Percentiles rank a stretch among this genome's conserved stretches.
phyloP scores from a whole-genome alignment of 2,888 invertebrate species.

The Myopa testacea region DNA sequence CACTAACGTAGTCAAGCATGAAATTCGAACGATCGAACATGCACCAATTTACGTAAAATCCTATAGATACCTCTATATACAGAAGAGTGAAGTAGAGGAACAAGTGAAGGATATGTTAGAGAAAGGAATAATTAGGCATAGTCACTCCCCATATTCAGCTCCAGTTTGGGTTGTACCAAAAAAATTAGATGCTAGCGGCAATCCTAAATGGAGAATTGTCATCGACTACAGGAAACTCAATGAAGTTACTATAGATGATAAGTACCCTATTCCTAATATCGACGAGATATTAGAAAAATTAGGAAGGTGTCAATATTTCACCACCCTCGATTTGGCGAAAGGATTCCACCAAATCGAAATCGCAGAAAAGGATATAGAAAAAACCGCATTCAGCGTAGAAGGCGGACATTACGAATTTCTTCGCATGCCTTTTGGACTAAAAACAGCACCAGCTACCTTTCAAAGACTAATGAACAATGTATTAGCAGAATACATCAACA shows the following conservation, averaged over 20 bases:
- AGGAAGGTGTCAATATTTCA: constrained; percentile 16
- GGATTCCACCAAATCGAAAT: constrained; percentile 30
- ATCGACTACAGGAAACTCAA: constrained; percentile 41
- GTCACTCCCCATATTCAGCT: no score
- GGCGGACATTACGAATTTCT: not conserved
- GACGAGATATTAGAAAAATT: constrained; percentile 42
- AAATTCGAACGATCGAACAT: constrained; percentile 29
- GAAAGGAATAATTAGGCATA: no score
- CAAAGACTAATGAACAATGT: not conserved
- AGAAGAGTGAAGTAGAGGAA: constrained; percentile 34
- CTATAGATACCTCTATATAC: constrained; percentile 37
- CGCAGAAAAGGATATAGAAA: constrained; percentile 11
- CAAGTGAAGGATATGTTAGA: constrained; percentile 41
- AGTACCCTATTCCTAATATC: constrained; percentile 39
- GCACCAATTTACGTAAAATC: no score
- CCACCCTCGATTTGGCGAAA: constrained; percentile 19
- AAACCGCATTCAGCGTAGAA: constrained; percentile 19
- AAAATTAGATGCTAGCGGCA: constrained; percentile 16
- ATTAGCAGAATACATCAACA: no score
- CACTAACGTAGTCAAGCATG: constrained; percentile 38
- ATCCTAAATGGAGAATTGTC: constrained; percentile 39
- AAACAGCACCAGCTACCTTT: constrained; percentile 22
- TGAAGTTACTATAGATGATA: constrained; percentile 37
- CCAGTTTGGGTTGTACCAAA: no score
- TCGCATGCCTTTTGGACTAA: constrained; percentile 24